A percentile compares a stretch with the other conserved stretches of the same genome.
phyloP scores from a whole-genome alignment of 2,888 invertebrate genomes.

The Eilema griseolum region DNA sequence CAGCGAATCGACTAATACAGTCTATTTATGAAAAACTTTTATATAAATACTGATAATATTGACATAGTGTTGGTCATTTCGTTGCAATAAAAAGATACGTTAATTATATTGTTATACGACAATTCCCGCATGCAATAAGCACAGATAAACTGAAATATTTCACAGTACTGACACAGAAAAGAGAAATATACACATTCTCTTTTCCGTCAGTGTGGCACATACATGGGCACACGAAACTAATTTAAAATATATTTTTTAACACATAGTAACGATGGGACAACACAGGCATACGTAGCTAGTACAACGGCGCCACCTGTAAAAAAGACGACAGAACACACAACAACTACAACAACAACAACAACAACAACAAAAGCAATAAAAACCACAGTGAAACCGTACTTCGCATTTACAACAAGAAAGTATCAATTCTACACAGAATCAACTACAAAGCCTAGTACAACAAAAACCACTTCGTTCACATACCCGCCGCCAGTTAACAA shows the following conservation, averaged over 20 bases:
- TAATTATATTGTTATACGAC: not conserved
- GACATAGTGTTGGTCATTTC: not conserved
- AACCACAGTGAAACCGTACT: conserved; percentile 56
- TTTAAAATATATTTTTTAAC: conserved; percentile 62
- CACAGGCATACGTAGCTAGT: conserved; percentile 80
- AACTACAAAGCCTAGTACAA: conserved; percentile 48
- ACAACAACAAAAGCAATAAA: conserved; percentile 38
- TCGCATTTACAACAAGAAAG: conserved; percentile 65
- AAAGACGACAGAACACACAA: conserved; percentile 60
- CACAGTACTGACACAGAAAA: conserved; percentile 67
- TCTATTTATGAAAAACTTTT: not conserved
- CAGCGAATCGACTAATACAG: not conserved
- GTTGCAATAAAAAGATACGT: not conserved
- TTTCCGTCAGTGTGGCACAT: conserved; percentile 69
- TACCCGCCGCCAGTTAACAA: conserved; percentile 72
- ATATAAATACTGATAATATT: not conserved
- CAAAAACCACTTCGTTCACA: conserved; percentile 48
- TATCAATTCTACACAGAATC: conserved; percentile 65
- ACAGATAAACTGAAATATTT: conserved; percentile 38
- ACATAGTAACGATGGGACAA: conserved; percentile 80
- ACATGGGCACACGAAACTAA: conserved; percentile 65
- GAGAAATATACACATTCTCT: conserved; percentile 67
- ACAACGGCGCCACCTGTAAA: conserved; percentile 66
- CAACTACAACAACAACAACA: conserved; percentile 32
- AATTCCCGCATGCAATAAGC: conserved; percentile 15